Evolutionary conservation across 2,888 invertebrate species (phyloP), one percentile per base, ranked within the genome.

Genomic region (Pollenia griseotomentosa): DNA sequence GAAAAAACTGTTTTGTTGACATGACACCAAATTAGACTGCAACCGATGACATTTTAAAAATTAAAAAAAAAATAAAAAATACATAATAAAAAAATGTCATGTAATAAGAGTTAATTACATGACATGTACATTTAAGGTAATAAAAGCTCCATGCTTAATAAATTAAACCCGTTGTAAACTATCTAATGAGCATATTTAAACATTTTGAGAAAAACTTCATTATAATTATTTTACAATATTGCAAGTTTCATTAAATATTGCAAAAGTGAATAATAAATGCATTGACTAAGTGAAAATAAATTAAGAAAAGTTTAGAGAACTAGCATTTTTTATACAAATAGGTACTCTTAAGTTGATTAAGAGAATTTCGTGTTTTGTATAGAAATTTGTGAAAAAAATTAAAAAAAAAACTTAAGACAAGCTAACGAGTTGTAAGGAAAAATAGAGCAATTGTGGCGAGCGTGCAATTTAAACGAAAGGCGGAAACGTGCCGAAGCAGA

Each of bases 401-500:
- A 6, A 0, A 33, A 42, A 70, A 61, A 80, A 80, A 66, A 46
- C 48, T 57, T 42, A 66, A 74, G 53, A 65, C 73, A 73, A 59
- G 46, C 46, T 48, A 75, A 80, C 79, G 84, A 85, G 68, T 75
- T 68, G 61, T 74, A 80, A 78, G 66, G 70, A 75, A 83, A 75
- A 83, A 61, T 65, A 81, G 87, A 84, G 77, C 77, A 80, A 79
- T 78, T 81, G 80, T 73, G 77, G 75, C 73, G 84, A 87, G 78
- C 78, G 87, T 84, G 81, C 68, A 73, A 81, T 74, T 74, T 78
- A 84, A 84, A 78, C 84, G 84, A 87, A 87, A 84, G 87, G 84
- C 87, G 87, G 87, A 87, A 87, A 87, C 74, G 81, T 84, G 84
- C 87, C 84, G 84, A 84, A 87, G 87, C 81, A 84, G 81, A 87